Evolutionary conservation across 2,888 invertebrate genomes (phyloP), one percentile per base, ranked within the genome.

Genomic region (Watsonalla binaria): DNA sequence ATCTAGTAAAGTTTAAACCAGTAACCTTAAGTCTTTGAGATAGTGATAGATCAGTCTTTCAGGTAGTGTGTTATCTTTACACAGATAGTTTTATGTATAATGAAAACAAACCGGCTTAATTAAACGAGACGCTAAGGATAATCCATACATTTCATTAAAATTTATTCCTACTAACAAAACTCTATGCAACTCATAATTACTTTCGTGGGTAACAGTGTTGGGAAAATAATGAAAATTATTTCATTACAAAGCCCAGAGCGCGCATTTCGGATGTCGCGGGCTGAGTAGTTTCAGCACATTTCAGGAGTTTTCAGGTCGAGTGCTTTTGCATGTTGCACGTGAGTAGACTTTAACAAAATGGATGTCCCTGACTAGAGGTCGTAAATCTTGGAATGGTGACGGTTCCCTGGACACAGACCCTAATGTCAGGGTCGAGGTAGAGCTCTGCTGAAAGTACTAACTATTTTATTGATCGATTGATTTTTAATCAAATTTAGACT

Each of bases 261-360:
- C 61, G 58, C 63, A 59, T 68, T 65, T 68, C 66, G 63, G 60
- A 62, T 67, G 66, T 68, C 66, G 61, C 65, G 49, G 37, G 66
- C 62, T 60, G 72, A 76, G 78, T 81, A 81, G 80, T 82, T 80
- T 68, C 63, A 62, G 69, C 69, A 72, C 70, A 74, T 74, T 70
- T 76, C 61, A 64, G 67, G 76, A 73, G 76, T 83, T 82, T 83
- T 78, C 72, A 72, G 73, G 72, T 62, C 75, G 82, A 84, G 85
- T 85, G 84, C 84, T 84, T 85, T 85, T 82, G 78, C 84, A 78
- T 86, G 85, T 86, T 77, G 75, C 78, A 74, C 72, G 74, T 70
- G 77, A 80, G 80, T 76, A 80, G 72, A 74, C 82, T 82, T 76
- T 77, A 80, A 79, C 78, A 76, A 77, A 82, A 83, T 83, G 78